phyloP scores from a whole-genome alignment of 2,113 vertebrate genomes.

The Ictalurus furcatus region DNA sequence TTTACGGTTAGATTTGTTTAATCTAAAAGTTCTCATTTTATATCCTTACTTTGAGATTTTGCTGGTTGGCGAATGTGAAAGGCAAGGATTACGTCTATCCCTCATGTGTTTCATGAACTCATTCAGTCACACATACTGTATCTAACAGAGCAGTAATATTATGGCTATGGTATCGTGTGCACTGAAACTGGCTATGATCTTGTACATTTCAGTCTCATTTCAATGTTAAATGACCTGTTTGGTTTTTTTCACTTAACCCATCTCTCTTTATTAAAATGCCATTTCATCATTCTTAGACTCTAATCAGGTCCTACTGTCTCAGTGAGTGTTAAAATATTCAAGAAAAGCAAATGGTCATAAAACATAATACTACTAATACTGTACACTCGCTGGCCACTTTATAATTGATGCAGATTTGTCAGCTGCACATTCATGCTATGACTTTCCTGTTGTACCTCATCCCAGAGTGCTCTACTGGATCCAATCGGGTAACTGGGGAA shows the following conservation, averaged over 20 bases:
- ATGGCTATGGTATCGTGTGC: not conserved
- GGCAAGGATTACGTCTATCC: not conserved
- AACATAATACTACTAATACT: not conserved
- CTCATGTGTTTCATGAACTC: not conserved
- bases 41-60: not conserved
- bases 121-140: not conserved
- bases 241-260: not conserved
- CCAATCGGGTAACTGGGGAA: not conserved
- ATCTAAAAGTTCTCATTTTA: not conserved
- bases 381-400: not conserved
- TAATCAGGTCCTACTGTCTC: not conserved
- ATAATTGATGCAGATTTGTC: not conserved
- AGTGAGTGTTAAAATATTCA: not conserved
- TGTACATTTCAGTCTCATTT: not conserved
- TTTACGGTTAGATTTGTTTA: not conserved
- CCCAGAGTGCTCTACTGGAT: not conserved
- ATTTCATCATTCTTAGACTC: not conserved
- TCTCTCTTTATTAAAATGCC: not conserved
- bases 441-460: not conserved
- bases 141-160: not conserved
- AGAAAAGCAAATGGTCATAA: not conserved
- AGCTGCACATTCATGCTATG: not conserved
- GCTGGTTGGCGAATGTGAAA: not conserved
- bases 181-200: not conserved
- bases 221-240: too few relatives aligned